These are phyloP conservation scores for Caracal caracal DNA, from an alignment of 2,113 vertebrate species.

Conservation along the genomic window DNA sequence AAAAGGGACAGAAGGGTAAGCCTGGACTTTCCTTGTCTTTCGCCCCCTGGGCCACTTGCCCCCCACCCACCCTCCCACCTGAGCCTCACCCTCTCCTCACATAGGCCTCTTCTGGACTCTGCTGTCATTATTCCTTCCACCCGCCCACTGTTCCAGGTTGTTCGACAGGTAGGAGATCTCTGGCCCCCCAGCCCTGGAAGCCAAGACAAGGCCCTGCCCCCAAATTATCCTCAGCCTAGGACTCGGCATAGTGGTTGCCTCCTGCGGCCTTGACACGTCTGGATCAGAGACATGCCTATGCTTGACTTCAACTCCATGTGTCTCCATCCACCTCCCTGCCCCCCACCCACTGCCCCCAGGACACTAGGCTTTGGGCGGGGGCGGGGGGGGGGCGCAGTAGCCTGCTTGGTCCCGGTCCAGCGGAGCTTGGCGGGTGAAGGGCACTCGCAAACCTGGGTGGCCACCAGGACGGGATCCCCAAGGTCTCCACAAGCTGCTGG, in stretches of 20 bases:
- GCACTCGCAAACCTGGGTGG: fast-evolving
- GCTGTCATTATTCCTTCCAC: not conserved
- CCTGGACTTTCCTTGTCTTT: not conserved
- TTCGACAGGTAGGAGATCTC: not conserved
- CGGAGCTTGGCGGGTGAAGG: not conserved
- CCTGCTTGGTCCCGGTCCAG: not conserved
- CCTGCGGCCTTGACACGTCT: not conserved
- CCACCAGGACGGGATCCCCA: not conserved
- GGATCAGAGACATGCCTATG: fast-evolving
- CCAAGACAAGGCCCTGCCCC: no score
- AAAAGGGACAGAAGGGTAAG: not conserved
- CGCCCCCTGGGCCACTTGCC: not conserved
- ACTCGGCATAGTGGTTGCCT: not conserved
- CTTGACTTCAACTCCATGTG: no score
- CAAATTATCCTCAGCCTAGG: not conserved
- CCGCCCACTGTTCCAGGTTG: not conserved
- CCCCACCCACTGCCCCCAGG: fast-evolving
- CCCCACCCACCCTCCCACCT: not conserved
- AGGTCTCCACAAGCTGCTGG: not conserved
- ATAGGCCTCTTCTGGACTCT: not conserved
- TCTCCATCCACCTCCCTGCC: no score
- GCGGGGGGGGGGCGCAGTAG: fast-evolving
- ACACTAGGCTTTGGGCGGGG: not conserved
- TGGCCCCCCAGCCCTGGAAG: no score
- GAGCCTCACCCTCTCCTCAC: not conserved